Percentiles rank a stretch among this genome's conserved stretches.
Evolutionary conservation across 2,888 invertebrate species (phyloP).

Genomic region (Brachynemurus nebulosus): DNA sequence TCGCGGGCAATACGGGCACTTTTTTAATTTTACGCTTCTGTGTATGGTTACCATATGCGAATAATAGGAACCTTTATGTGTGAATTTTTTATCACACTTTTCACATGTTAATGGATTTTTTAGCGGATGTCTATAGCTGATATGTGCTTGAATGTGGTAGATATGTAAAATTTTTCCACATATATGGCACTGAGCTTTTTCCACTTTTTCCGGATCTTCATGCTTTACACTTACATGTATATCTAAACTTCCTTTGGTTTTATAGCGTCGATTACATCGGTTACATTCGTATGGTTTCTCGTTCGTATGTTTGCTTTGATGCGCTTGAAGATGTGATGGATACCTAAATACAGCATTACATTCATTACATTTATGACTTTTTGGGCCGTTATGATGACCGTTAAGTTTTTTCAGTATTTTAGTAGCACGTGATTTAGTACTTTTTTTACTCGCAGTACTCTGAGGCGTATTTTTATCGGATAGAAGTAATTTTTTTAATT

Average conservation of each 20-base stretch:
- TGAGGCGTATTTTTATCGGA: no score
- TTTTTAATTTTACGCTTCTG: no score
- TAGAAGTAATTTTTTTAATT: no score
- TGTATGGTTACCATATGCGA: no score
- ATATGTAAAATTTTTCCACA: neutral
- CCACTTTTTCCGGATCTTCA: neutral
- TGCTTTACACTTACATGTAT: constrained; percentile 28
- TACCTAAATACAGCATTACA: constrained; percentile 43
- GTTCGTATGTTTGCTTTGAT: constrained; percentile 38
- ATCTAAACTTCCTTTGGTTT: constrained; percentile 28
- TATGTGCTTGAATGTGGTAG: neutral
- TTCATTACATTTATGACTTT: constrained; percentile 26
- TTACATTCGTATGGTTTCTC: constrained; percentile 31
- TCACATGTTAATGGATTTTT: no score
- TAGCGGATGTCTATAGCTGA: neutral
- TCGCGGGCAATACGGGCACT: no score
- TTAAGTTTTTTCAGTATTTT: neutral
- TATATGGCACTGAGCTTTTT: neutral
- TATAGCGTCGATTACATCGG: constrained; percentile 27
- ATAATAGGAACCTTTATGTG: no score
- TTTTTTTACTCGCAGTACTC: no score
- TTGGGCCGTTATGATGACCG: neutral
- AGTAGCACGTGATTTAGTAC: no score
- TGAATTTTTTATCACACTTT: no score
- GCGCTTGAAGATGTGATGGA: constrained; percentile 40